Base-by-base conservation (phyloP, 2,113 vertebrate genomes). In the Sinocyclocheilus rhinocerous region DNA sequence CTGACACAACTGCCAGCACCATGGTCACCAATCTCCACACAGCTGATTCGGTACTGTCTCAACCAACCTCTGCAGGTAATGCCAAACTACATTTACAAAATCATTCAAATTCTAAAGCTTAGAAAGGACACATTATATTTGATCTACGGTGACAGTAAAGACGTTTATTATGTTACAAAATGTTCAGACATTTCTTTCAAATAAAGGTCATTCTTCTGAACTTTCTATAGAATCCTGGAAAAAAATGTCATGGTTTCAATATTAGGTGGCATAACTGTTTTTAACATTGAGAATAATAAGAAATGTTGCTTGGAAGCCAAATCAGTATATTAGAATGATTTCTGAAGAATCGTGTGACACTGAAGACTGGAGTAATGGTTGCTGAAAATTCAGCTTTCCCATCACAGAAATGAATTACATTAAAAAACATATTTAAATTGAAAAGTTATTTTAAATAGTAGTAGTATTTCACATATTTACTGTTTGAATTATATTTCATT, bases 21-120 rank as follows among this genome's bases (percentile, higher is more conserved):
- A 95, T 96, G 95, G 94, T 96, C n/a, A 95, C 94, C 87, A 95
- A 94, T 0, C 93, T 95, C 24, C 94, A 95, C 87, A 92, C 94
- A 0, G 91, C 94, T 2, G 95, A 96, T 82, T 90, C 94, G 0
- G 87, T 96, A 85, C 91, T 95, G 73, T 89, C 93, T 22, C 95
- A 96, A 89, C 92, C 92, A 86, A 92, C 94, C 3, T 90, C 94
- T 36, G 90, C 93, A 88, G 94, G 95, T 95, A 72, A 87, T 42
- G 18, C 36, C 4, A 13, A 13, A 15, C 15, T 9, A 13, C 6
- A 36, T 83, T 78, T 87, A 26, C 76, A 75, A 33, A 48, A 24
- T 20, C 1, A 2, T 42, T 72, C 1, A 70, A 22, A 70, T 55
- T 55, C 16, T 55, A 7, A 55, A 55, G 52, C 22, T 75, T 22